Conservation (phyloP, 2,888 invertebrate genomes). For the Drosophila silvestris region DNA sequence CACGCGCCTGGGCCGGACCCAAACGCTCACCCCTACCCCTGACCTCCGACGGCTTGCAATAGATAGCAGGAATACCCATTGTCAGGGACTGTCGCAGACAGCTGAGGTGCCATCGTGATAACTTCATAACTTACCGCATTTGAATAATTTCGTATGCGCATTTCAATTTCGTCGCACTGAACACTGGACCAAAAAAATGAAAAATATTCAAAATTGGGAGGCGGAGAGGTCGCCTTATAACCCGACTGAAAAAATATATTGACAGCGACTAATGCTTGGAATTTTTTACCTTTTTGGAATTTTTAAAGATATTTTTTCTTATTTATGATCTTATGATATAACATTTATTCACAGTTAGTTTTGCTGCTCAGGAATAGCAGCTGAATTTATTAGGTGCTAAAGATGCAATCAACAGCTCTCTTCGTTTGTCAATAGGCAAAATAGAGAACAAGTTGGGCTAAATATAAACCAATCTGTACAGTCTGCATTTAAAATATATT, state of each 20-base stretch:
- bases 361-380: conserved; percentile 45
- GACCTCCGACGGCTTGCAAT: conserved; percentile 52
- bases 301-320: conserved; percentile 39
- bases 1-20: conserved; percentile 45
- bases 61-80: conserved; percentile 65
- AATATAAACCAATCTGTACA: neutral
- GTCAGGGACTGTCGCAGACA: conserved; percentile 60
- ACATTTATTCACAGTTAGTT: conserved; percentile 57
- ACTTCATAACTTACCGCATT: conserved; percentile 81
- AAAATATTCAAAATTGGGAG: conserved; percentile 5
- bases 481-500: conserved; percentile 28
- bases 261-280: conserved; percentile 80
- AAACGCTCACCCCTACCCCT: conserved; percentile 36
- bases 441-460: neutral
- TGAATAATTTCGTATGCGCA: conserved; percentile 81
- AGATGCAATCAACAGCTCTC: conserved; percentile 46
- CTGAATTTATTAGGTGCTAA: conserved; percentile 57
- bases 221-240: conserved; percentile 28
- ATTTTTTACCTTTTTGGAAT: conserved; percentile 38
- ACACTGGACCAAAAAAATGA: conserved; percentile 19
- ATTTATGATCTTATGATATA: conserved; percentile 36
- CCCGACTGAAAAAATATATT: conserved; percentile 59
- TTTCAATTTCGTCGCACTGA: conserved; percentile 69
- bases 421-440: conserved; percentile 24
- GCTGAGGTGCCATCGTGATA: conserved; percentile 79